These are phyloP conservation scores for Drosophila limbata DNA, from an alignment of 2,888 invertebrate genomes.

Conservation along the genomic window DNA sequence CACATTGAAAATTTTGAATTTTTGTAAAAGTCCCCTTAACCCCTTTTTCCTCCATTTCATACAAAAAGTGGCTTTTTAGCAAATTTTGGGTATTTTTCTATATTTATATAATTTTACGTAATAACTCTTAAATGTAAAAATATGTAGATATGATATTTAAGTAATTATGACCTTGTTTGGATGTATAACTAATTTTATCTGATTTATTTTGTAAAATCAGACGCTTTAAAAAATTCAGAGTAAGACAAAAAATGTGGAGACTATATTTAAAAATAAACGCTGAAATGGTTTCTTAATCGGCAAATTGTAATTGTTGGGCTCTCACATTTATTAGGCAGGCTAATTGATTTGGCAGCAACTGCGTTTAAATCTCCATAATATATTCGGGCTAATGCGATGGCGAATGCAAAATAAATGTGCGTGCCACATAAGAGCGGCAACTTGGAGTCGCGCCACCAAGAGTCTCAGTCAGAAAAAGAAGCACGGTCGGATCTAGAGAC, in stretches of 20 bases:
- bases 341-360: conserved; percentile 59
- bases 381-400: conserved; percentile 20
- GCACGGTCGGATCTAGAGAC: neutral
- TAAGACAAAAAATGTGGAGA: neutral
- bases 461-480: conserved; percentile 1
- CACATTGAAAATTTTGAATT: too few relatives aligned
- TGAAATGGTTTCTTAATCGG: neutral
- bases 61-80: too few relatives aligned
- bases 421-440: conserved; percentile 32
- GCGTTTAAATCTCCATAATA: conserved; percentile 28
- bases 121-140: too few relatives aligned
- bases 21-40: too few relatives aligned
- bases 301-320: conserved; percentile 31
- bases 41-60: too few relatives aligned
- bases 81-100: too few relatives aligned
- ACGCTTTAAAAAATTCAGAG: neutral
- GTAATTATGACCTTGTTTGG: too few relatives aligned
- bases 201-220: neutral
- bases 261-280: neutral
- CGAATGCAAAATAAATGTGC: conserved; percentile 41
- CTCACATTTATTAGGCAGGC: conserved; percentile 49
- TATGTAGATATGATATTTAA: too few relatives aligned
- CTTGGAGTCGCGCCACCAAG: conserved; percentile 1
- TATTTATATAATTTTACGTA: too few relatives aligned
- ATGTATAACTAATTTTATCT: too few relatives aligned